These are phyloP conservation scores for Griposia aprilina DNA, from an alignment of 2,888 invertebrate genomes.

Conservation along the genomic window DNA sequence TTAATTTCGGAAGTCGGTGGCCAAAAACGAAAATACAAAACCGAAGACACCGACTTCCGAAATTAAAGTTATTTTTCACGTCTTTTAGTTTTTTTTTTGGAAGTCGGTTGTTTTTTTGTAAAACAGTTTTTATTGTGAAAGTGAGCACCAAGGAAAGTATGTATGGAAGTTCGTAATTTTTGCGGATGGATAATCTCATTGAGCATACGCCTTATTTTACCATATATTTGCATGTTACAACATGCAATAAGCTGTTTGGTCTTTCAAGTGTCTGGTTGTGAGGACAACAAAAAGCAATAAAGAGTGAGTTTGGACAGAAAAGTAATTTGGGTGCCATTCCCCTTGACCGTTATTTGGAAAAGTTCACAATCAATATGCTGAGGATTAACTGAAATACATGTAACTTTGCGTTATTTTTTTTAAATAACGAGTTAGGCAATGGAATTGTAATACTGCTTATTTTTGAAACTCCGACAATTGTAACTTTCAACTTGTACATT, in stretches of 20 bases:
- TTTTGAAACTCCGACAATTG: not conserved
- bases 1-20: too few species aligned
- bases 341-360: conserved; percentile 23
- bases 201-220: conserved; percentile 12
- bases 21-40: too few species aligned
- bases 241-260: conserved; percentile 41
- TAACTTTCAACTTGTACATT: not conserved
- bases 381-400: not conserved
- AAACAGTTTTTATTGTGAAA: not conserved
- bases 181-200: not conserved
- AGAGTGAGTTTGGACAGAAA: conserved; percentile 30
- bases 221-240: conserved; percentile 54
- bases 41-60: too few species aligned
- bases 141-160: not conserved
- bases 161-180: not conserved
- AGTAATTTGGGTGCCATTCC: conserved; percentile 34
- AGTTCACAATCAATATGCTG: not conserved
- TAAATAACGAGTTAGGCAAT: too few species aligned
- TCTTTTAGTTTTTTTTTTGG: too few species aligned
- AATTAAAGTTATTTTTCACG: too few species aligned
- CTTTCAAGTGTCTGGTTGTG: conserved; percentile 38
- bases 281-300: conserved; percentile 46
- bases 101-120: too few species aligned
- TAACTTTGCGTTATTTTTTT: not conserved
- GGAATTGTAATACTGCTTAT: not conserved